Evolutionary conservation across 92 coral and sea anemone genomes (phyloP), one percentile per base, ranked within the genome.

Genomic region (Phenganax subtilis): DNA sequence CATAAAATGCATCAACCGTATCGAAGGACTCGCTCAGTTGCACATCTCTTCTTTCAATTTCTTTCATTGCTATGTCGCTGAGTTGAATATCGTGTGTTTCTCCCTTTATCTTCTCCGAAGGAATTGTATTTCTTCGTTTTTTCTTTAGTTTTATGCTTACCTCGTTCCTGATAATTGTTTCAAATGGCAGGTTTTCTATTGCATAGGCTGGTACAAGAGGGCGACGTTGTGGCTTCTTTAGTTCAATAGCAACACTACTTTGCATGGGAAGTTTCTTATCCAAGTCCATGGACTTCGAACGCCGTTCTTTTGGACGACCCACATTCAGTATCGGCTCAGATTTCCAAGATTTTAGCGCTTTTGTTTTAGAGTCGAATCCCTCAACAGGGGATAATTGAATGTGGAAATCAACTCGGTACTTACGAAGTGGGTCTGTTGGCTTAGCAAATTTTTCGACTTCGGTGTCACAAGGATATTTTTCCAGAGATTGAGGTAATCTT

Each of bases 171-270:
- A 79, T 65, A 10, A 79, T 27, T 64, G 59, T 79, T 65, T 79
- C 83, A 51, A 79, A 79, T 25, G 83, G 83, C 31, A 52, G 74
- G 6, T n/a, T 55, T 14, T 79, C 61, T 17, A 54, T 12, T 51
- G 61, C 17, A 54, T 79, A 65, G 20, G 83, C 83, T 64, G 83
- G 83, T 37, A 12, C 73, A 47, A 65, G 83, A 79, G 74, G 83
- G 7, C 53, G 62, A 51, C 70, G 55, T 44, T 47, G 37, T 59
- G 83, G 83, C 53, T 79, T 63, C 69, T 64, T 63, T 51, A 79
- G 62, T 63, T 63, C 51, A 79, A 79, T 79, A 52, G 8, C 61
- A 17, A 79, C 31, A 54, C 83, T 79, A 62, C 83, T 79, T 79
- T 64, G 83, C 44, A 51, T 79, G 10, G n/a, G 83, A 11, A 64